Percentiles rank a stretch among this genome's conserved stretches.
Conservation (phyloP, 2,888 invertebrate genomes). For the Eueremaeus valkanovi region DNA sequence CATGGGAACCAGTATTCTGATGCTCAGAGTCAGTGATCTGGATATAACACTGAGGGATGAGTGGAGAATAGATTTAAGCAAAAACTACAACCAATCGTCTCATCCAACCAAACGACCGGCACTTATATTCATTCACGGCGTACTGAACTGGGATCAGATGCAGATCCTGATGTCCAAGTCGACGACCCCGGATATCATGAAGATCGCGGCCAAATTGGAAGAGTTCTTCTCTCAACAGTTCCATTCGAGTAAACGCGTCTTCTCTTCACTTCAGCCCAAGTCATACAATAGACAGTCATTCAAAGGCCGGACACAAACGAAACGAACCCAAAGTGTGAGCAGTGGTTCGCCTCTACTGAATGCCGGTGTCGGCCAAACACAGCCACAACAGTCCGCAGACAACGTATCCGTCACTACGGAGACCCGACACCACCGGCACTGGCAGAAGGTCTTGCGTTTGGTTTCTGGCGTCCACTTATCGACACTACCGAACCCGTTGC, state of each 20-base stretch:
- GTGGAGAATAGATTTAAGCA: constrained; percentile 67
- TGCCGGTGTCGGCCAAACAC: too few relatives aligned
- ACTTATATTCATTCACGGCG: constrained; percentile 84
- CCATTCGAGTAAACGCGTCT: constrained; percentile 87
- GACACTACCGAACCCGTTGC: constrained; percentile 55
- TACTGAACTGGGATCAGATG: constrained; percentile 89
- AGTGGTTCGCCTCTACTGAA: constrained; percentile 21
- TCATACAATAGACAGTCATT: constrained; percentile 39
- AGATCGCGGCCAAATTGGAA: constrained; percentile 93
- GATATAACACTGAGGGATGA: constrained; percentile 77
- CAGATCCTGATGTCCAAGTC: constrained; percentile 96
- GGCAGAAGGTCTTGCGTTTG: constrained; percentile 80
- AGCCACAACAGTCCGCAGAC: neutral
- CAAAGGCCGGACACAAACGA: neutral
- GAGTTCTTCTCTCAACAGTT: constrained; percentile 98
- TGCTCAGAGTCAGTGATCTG: constrained; percentile 79
- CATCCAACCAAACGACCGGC: constrained; percentile 69
- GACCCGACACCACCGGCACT: constrained; percentile 78
- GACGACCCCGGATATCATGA: constrained; percentile 91
- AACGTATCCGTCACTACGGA: constrained; percentile 40
- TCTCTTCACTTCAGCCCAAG: constrained; percentile 62
- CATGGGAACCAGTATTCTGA: constrained; percentile 94
- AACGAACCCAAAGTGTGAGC: constrained; percentile 33
- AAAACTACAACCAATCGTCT: constrained; percentile 52
- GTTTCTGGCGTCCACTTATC: constrained; percentile 73